phyloP scores from a whole-genome alignment of 1,140 invertebrate species.

The Leptinotarsa lineolata region DNA sequence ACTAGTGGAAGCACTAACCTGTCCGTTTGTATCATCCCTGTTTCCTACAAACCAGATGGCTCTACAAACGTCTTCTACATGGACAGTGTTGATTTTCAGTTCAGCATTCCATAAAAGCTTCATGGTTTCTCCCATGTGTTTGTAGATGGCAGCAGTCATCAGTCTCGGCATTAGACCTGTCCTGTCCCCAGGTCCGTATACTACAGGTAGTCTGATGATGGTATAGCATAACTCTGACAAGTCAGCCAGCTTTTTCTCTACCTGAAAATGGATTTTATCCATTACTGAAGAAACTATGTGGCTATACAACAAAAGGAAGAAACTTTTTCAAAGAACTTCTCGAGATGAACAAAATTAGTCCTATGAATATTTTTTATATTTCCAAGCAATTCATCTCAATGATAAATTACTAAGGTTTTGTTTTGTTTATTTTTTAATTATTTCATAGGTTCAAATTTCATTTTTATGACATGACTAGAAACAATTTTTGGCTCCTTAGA shows the following conservation, averaged over 20 bases:
- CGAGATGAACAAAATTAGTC: no score
- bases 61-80: slow-evolving; percentile 79
- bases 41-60: slow-evolving; percentile 75
- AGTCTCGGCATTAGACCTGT: slow-evolving; percentile 80
- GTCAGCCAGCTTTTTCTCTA: slow-evolving; percentile 76
- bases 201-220: slow-evolving; percentile 80
- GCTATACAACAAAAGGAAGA: no score
- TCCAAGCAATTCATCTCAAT: no score
- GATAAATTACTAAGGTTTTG: no score
- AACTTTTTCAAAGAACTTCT: no score
- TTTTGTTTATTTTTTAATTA: no score
- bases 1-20: slow-evolving; percentile 35
- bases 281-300: no score
- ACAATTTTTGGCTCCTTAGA: no score
- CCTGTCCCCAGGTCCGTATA: slow-evolving; percentile 85
- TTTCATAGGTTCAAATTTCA: no score
- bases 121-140: slow-evolving; percentile 86
- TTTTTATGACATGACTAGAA: no score
- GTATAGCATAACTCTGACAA: slow-evolving; percentile 74
- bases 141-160: slow-evolving; percentile 85
- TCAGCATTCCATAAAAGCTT: slow-evolving; percentile 86
- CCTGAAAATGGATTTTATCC: slow-evolving; percentile 67
- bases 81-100: slow-evolving; percentile 84
- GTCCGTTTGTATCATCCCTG: slow-evolving; percentile 57
- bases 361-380: no score